A percentile compares a stretch with the other conserved stretches of the same genome.
Evolutionary conservation across 2,888 invertebrate genomes (phyloP).

Genomic region (Thymelicus sylvestris): DNA sequence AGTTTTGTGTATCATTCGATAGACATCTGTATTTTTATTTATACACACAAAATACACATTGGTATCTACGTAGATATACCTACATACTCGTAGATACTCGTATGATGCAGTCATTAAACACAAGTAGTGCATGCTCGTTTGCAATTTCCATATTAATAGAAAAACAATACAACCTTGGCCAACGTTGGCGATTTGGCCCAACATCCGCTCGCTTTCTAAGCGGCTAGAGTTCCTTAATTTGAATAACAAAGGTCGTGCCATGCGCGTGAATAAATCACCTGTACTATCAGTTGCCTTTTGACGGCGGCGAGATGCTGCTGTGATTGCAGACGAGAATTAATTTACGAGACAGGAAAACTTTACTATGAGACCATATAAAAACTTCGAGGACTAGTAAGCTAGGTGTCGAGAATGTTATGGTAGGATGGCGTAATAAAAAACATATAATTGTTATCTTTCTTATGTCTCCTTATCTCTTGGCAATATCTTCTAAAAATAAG

Average conservation of each 20-base stretch:
- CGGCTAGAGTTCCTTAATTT: constrained; percentile 54
- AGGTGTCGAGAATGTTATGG: too few species aligned
- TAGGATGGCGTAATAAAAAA: too few species aligned
- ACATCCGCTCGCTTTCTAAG: constrained; percentile 12
- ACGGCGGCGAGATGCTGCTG: constrained; percentile 23
- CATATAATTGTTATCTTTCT: too few species aligned
- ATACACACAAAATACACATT: too few species aligned
- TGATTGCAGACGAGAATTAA: constrained; percentile 27
- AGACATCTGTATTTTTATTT: too few species aligned
- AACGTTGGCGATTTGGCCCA: constrained; percentile 10
- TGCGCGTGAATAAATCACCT: constrained; percentile 63
- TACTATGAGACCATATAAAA: background rate
- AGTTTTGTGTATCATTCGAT: too few species aligned
- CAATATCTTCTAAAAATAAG: too few species aligned
- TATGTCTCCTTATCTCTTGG: too few species aligned
- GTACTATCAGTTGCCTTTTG: constrained; percentile 35
- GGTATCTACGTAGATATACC: too few species aligned
- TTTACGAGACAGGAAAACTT: constrained; percentile 1
- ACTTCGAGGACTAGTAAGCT: background rate
- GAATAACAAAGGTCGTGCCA: constrained; percentile 73
- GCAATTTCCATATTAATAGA: constrained; percentile 3
- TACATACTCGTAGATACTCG: background rate
- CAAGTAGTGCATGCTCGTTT: background rate
- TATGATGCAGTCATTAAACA: background rate
- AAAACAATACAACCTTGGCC: background rate